Conservation (phyloP, 2,113 vertebrate species). For the Hippocampus guttulatus region DNA sequence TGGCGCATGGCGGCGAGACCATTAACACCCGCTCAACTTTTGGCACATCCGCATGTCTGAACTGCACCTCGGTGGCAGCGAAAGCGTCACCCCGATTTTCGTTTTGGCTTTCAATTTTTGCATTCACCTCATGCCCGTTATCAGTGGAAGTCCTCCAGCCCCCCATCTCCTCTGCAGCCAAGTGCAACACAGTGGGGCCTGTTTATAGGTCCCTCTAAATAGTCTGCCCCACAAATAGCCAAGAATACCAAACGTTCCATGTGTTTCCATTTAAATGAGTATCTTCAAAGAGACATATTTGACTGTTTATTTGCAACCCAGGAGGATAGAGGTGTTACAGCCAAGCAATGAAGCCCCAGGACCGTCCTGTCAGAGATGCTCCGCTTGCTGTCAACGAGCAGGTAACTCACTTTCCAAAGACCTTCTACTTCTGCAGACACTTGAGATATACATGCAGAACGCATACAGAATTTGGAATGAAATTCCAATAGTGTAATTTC, state of each 20-base stretch:
- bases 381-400: constrained; percentile 90
- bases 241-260: constrained; percentile 14
- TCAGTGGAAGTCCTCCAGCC: constrained; percentile 5
- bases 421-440: not conserved
- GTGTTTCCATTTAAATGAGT: not conserved
- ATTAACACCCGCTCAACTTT: constrained; percentile 69
- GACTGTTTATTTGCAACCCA: constrained; percentile 60
- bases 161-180: constrained; percentile 19
- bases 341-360: constrained; percentile 81
- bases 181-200: constrained; percentile 43
- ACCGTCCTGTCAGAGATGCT: constrained; percentile 74
- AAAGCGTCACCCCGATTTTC: constrained; percentile 13
- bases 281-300: not conserved
- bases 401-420: constrained; percentile 65
- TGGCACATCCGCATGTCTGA: constrained; percentile 59
- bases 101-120: constrained; percentile 9
- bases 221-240: constrained; percentile 48
- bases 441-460: not conserved
- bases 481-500: not conserved
- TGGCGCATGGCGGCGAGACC: constrained; percentile 50
- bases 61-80: constrained; percentile 33
- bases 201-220: constrained; percentile 49
- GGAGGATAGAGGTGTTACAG: constrained; percentile 58
- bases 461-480: not conserved
- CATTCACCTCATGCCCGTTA: constrained; percentile 5